Evolutionary conservation across 2,888 invertebrate genomes (phyloP).

Genomic region (Eupithecia subumbrata): DNA sequence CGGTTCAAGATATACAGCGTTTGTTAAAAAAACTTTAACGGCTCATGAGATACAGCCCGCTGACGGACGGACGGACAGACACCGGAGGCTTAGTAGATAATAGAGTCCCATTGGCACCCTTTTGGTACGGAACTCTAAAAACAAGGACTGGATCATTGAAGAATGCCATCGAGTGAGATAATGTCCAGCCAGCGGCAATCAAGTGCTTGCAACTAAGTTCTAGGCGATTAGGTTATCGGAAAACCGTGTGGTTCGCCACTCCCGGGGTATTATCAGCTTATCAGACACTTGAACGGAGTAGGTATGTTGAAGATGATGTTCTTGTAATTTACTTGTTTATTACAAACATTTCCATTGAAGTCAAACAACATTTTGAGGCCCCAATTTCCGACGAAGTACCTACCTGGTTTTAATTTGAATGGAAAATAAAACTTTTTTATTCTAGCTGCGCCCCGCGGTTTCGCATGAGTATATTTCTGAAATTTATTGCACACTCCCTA

Average conservation of each 20-base stretch:
- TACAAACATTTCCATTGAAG: neutral
- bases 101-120: neutral
- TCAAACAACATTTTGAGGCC: neutral
- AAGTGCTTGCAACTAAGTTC: neutral
- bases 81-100: too few relatives aligned
- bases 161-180: neutral
- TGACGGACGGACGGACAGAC: too few relatives aligned
- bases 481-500: too few relatives aligned
- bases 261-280: neutral
- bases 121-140: neutral
- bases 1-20: too few relatives aligned
- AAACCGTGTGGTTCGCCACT: neutral
- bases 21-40: neutral
- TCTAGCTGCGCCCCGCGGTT: too few relatives aligned
- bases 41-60: neutral
- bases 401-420: too few relatives aligned
- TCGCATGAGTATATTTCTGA: too few relatives aligned
- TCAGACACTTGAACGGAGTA: neutral
- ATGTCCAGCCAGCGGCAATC: neutral
- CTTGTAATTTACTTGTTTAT: neutral
- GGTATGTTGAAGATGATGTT: neutral
- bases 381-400: neutral
- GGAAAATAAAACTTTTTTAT: neutral
- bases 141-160: neutral
- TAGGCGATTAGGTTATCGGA: neutral